These are phyloP conservation scores for Graphium colonna DNA, from an alignment of 2,888 invertebrate genomes.

Conservation along the genomic window DNA sequence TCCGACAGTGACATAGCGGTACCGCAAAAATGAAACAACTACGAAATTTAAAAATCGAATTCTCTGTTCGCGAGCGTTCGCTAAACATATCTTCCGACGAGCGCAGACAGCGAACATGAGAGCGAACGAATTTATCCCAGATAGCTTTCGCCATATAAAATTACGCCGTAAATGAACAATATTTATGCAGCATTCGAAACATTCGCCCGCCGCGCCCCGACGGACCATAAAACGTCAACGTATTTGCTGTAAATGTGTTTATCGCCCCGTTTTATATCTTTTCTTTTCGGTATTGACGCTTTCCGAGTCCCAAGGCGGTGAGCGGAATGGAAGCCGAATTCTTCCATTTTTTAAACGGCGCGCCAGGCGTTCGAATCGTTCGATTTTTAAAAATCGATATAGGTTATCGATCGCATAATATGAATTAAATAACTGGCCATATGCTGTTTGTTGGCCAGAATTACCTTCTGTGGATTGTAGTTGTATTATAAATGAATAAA, in stretches of 20 bases:
- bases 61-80: neutral
- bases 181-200: constrained; percentile 19
- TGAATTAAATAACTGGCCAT: neutral
- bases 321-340: constrained; percentile 16
- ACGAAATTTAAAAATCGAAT: neutral
- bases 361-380: constrained; percentile 3
- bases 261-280: constrained; percentile 23
- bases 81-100: neutral
- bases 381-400: constrained; percentile 6
- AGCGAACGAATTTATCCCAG: constrained; percentile 7
- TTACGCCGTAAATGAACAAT: constrained; percentile 15
- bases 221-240: constrained; percentile 18
- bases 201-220: constrained; percentile 13
- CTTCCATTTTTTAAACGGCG: constrained; percentile 1
- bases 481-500: too few species aligned
- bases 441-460: neutral
- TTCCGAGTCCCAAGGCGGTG: constrained; percentile 6
- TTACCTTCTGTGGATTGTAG: too few species aligned
- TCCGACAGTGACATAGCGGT: neutral
- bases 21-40: neutral
- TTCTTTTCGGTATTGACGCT: constrained; percentile 20
- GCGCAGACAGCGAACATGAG: neutral
- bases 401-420: constrained; percentile 7
- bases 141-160: constrained; percentile 14
- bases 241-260: constrained; percentile 24